These are phyloP conservation scores for Anthopleura sola DNA, from an alignment of 64 coral and sea anemone genomes.

Conservation along the genomic window DNA sequence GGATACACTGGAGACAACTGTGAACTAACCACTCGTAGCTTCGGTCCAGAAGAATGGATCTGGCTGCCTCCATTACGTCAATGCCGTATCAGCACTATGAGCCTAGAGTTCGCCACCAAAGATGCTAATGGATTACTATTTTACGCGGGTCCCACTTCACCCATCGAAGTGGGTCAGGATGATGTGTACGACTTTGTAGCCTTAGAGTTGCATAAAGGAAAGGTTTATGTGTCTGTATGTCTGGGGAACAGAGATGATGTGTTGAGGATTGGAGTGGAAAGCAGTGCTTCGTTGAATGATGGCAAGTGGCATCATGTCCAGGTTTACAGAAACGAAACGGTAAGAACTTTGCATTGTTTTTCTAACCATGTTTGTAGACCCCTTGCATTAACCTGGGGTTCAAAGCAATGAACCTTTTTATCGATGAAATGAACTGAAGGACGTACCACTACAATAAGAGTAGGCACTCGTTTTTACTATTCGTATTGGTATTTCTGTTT, in stretches of 20 bases:
- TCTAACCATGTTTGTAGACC: too few relatives aligned
- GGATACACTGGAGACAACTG: slow-evolving; percentile 69
- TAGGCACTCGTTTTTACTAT: not conserved
- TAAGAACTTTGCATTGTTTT: not conserved
- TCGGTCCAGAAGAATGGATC: slow-evolving; percentile 71
- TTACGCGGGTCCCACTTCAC: slow-evolving; percentile 82
- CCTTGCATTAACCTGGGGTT: too few relatives aligned
- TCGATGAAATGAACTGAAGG: too few relatives aligned
- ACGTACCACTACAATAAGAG: not conserved
- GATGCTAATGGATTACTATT: slow-evolving; percentile 68
- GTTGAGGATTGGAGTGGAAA: slow-evolving; percentile 20
- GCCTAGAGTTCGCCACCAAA: slow-evolving; percentile 77
- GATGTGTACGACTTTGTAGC: slow-evolving; percentile 71
- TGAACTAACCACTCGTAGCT: slow-evolving; percentile 87
- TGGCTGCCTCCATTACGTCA: slow-evolving; percentile 66
- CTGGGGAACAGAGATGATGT: slow-evolving; percentile 60
- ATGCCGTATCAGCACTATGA: slow-evolving; percentile 63
- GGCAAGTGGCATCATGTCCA: slow-evolving; percentile 87
- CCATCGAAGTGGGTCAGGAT: slow-evolving; percentile 16
- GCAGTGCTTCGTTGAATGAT: slow-evolving; percentile 57
- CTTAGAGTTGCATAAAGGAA: slow-evolving; percentile 54
- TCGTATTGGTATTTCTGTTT: not conserved
- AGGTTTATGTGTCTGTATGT: slow-evolving; percentile 60
- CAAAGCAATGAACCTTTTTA: too few relatives aligned
- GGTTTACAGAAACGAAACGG: slow-evolving; percentile 65